Evolutionary conservation across 2,888 invertebrate species (phyloP).

Genomic region (Lordiphosa fenestrarum): DNA sequence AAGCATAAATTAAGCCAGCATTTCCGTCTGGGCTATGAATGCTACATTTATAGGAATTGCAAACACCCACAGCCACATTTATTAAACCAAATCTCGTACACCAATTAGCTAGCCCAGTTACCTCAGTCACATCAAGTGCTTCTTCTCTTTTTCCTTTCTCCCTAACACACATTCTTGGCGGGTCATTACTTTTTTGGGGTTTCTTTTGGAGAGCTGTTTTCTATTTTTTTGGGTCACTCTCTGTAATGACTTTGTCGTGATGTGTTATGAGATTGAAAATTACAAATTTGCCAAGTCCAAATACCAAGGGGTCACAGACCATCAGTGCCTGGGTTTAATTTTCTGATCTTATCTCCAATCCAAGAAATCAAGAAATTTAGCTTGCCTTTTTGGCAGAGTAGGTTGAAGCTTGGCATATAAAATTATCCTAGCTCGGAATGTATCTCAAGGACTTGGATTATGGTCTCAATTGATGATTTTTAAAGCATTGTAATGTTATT

Average conservation of each 20-base stretch:
- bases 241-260: constrained; percentile 67
- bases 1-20: constrained; percentile 43
- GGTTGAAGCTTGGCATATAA: too few species aligned
- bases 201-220: constrained; percentile 9
- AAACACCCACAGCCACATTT: constrained; percentile 48
- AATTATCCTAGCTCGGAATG: too few species aligned
- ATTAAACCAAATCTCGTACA: too few species aligned
- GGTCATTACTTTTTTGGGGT: constrained; percentile 22
- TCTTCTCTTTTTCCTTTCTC: constrained; percentile 1
- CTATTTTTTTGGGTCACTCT: constrained; percentile 56
- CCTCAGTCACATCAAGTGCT: constrained; percentile 2
- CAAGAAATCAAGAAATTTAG: background rate
- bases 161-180: constrained; percentile 8
- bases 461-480: too few species aligned
- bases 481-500: too few species aligned
- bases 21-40: constrained; percentile 45
- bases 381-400: too few species aligned
- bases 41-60: constrained; percentile 42
- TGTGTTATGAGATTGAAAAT: constrained; percentile 66
- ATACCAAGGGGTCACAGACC: constrained; percentile 31
- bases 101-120: constrained; percentile 1
- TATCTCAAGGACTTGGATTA: too few species aligned
- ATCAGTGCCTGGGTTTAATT: too few species aligned
- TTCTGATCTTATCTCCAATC: too few species aligned
- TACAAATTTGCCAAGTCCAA: constrained; percentile 44